Evolutionary conservation across 2,113 vertebrate genomes (phyloP).

Genomic region (Hippocampus abdominalis): DNA sequence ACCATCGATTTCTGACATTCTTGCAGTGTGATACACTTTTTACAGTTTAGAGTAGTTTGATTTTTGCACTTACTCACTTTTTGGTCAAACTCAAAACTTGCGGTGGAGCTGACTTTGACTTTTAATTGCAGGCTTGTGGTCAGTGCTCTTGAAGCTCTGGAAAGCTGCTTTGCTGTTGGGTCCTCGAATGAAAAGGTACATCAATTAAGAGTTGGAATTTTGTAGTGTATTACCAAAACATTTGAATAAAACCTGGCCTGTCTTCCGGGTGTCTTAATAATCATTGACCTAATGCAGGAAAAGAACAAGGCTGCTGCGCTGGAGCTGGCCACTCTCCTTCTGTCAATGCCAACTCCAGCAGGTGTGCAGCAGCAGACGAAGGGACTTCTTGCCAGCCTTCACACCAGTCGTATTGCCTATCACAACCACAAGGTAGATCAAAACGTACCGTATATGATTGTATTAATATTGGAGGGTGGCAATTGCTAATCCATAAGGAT

Average conservation of each 20-base stretch:
- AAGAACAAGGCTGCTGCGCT: slow-evolving; percentile 89
- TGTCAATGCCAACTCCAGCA: slow-evolving; percentile 91
- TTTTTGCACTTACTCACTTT: slow-evolving; percentile 7
- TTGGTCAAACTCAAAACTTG: slow-evolving; percentile 1
- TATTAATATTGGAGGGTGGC: not conserved
- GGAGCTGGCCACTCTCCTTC: slow-evolving; percentile 88
- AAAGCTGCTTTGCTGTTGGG: slow-evolving; percentile 96
- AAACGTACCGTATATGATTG: not conserved
- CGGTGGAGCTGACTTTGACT: slow-evolving; percentile 16
- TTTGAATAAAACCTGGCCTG: not conserved
- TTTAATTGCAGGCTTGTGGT: slow-evolving; percentile 86
- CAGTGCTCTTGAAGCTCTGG: slow-evolving; percentile 94
- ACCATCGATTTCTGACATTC: slow-evolving; percentile 43
- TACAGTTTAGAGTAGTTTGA: slow-evolving; percentile 42
- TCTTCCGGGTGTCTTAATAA: not conserved
- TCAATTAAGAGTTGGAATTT: not conserved
- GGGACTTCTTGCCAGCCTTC: slow-evolving; percentile 92
- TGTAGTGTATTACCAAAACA: not conserved
- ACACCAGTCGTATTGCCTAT: slow-evolving; percentile 93
- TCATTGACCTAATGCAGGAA: slow-evolving; percentile 73
- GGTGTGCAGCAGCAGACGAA: slow-evolving; percentile 98
- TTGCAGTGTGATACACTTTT: slow-evolving; percentile 50
- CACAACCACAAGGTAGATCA: slow-evolving; percentile 93
- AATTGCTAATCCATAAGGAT: not conserved
- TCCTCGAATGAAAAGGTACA: slow-evolving; percentile 91